Evolutionary conservation across 2,888 invertebrate species (phyloP).

Genomic region (Microctonus brassicae): DNA sequence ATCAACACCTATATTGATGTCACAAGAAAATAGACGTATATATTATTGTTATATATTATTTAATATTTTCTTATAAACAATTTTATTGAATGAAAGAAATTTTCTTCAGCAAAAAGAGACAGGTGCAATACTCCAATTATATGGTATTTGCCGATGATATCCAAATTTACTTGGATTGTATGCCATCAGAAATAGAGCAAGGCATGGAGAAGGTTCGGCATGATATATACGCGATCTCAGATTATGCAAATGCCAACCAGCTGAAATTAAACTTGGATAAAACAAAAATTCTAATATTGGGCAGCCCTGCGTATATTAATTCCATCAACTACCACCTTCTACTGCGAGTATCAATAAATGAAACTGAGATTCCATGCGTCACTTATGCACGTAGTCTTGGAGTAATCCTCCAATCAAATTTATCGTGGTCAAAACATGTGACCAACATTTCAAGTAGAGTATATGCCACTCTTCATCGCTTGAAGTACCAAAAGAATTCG

Average conservation of each 20-base stretch:
- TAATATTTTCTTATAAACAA: too few relatives aligned
- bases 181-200: neutral
- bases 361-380: neutral
- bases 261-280: too few relatives aligned
- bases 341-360: neutral
- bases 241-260: conserved; percentile 5
- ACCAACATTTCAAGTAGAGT: neutral
- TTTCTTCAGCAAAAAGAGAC: too few relatives aligned
- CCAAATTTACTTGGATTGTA: conserved; percentile 18
- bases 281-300: too few relatives aligned
- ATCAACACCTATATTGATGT: too few relatives aligned
- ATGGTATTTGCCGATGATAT: conserved; percentile 34
- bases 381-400: neutral
- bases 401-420: neutral
- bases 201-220: neutral
- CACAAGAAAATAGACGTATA: too few relatives aligned
- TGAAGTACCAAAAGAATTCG: neutral
- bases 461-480: neutral
- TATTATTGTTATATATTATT: too few relatives aligned
- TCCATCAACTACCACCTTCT: neutral
- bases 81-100: too few relatives aligned
- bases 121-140: conserved; percentile 18
- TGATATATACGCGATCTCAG: conserved; percentile 4
- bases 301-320: conserved; percentile 11
- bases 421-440: neutral